phyloP scores from a whole-genome alignment of 2,113 vertebrate genomes.

The Sceloporus undulatus region DNA sequence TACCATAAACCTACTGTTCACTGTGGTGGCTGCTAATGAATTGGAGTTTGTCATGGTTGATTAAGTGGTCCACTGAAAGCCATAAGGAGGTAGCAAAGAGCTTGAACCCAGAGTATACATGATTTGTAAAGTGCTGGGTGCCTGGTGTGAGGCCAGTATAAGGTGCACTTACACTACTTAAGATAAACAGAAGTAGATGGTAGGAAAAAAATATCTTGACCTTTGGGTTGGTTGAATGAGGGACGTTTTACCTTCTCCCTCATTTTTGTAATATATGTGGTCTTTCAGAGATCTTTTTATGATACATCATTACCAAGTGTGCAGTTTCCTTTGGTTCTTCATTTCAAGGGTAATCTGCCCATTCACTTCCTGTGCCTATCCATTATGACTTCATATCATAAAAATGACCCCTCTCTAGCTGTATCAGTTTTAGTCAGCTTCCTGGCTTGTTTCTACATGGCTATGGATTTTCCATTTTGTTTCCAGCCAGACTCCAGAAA shows the following conservation, averaged over 20 bases:
- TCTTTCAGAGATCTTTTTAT: neutral
- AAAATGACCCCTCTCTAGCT: neutral
- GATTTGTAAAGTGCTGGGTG: neutral
- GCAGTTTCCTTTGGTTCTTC: neutral
- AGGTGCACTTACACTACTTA: neutral
- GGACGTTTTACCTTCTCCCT: neutral
- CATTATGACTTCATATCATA: too few relatives aligned
- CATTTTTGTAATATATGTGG: neutral
- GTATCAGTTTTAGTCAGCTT: neutral
- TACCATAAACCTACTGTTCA: neutral
- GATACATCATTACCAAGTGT: neutral
- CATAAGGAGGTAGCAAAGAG: constrained; percentile 9
- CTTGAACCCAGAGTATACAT: neutral
- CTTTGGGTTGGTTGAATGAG: neutral
- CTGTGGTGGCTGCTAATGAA: constrained; percentile 10
- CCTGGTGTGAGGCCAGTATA: neutral
- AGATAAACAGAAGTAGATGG: neutral
- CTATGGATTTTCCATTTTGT: neutral
- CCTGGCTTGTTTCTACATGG: neutral
- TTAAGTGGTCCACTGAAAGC: constrained; percentile 5
- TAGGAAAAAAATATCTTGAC: neutral
- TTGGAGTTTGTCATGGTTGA: neutral
- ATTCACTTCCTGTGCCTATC: neutral
- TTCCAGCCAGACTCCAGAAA: neutral
- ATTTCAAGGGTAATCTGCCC: neutral